Conservation (phyloP, 2,888 invertebrate species). For the Melangyna quadrimaculata region DNA sequence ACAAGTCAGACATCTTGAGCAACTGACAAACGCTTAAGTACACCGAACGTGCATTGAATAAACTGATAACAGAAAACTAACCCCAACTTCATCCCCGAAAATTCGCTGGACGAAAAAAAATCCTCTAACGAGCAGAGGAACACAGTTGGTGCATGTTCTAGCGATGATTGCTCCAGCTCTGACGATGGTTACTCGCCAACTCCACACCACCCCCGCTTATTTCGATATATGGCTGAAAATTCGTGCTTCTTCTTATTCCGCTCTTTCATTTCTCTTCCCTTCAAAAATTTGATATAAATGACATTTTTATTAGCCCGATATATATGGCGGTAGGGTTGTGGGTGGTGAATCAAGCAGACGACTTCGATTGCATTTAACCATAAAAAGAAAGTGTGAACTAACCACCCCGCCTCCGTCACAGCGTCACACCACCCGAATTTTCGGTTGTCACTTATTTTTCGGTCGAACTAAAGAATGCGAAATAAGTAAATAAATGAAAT, state of each 20-base stretch:
- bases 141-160: constrained; percentile 61
- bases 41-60: constrained; percentile 68
- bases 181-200: constrained; percentile 41
- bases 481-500: constrained; percentile 70
- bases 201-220: not conserved
- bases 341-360: not conserved
- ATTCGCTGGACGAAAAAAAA: not conserved
- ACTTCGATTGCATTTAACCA: not conserved
- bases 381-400: not conserved
- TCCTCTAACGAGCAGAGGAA: constrained; percentile 50
- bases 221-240: not conserved
- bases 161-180: constrained; percentile 63
- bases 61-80: constrained; percentile 55
- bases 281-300: constrained; percentile 62
- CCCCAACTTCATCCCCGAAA: not conserved
- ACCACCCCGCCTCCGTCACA: not conserved
- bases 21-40: constrained; percentile 70
- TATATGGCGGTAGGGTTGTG: not conserved
- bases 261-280: not conserved
- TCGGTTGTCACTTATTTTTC: constrained; percentile 67
- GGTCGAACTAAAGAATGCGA: constrained; percentile 64
- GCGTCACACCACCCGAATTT: not conserved
- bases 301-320: constrained; percentile 62
- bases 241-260: constrained; percentile 1
- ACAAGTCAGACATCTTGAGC: constrained; percentile 59